These are phyloP conservation scores for Gorsachius goisagi DNA, from an alignment of 2,113 vertebrate genomes.

Conservation along the genomic window DNA sequence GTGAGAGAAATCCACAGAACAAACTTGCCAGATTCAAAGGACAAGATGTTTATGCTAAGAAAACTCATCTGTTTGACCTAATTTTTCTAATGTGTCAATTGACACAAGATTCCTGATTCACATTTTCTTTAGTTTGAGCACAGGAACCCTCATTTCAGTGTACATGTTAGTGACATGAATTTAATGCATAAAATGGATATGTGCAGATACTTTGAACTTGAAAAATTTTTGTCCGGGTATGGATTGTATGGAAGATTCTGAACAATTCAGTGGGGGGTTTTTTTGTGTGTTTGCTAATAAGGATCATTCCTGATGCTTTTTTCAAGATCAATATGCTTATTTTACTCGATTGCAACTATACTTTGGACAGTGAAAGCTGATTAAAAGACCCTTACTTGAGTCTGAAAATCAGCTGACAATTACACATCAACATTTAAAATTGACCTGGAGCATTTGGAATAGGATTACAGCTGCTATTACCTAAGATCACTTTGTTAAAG, in stretches of 20 bases:
- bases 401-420: background rate
- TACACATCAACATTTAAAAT: background rate
- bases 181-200: background rate
- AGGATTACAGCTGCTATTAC: background rate
- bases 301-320: background rate
- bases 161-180: background rate
- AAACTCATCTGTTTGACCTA: background rate
- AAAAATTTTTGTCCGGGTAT: background rate
- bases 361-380: background rate
- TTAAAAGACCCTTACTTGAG: background rate
- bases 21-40: background rate
- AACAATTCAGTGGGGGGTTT: background rate
- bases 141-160: background rate
- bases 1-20: background rate
- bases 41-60: background rate
- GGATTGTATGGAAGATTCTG: background rate
- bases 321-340: background rate
- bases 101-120: background rate
- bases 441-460: background rate
- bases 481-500: background rate
- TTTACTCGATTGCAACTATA: background rate
- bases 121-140: background rate
- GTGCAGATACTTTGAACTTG: background rate
- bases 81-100: background rate
- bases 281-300: background rate